Percentiles rank a stretch among this genome's conserved stretches.
Evolutionary conservation across 2,113 vertebrate genomes (phyloP).

Genomic region (Cavia porcellus): DNA sequence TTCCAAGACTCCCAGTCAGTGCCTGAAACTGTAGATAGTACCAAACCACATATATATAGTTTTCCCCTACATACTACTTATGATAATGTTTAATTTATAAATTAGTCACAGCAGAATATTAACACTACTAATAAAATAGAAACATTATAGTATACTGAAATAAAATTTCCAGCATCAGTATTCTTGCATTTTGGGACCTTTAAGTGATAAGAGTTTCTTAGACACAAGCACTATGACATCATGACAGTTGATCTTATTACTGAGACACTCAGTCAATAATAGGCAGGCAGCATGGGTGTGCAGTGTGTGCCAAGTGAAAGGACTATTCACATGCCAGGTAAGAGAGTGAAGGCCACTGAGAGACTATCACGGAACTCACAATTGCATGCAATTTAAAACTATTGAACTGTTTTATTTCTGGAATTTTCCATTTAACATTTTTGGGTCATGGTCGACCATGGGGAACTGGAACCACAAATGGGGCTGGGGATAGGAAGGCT

Average conservation of each 20-base stretch:
- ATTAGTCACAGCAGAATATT: background rate
- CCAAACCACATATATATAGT: background rate
- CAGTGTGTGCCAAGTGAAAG: background rate
- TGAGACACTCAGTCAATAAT: background rate
- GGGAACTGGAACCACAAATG: background rate
- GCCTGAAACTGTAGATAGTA: background rate
- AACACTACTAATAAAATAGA: conserved; percentile 7
- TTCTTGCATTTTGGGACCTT: background rate
- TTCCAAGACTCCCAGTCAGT: background rate
- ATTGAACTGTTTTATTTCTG: conserved; percentile 1
- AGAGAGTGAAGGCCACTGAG: background rate
- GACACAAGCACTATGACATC: background rate
- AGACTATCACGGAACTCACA: background rate
- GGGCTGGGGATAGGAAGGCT: background rate
- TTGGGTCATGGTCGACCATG: background rate
- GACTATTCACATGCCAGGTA: background rate
- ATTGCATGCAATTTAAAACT: background rate
- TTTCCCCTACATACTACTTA: background rate
- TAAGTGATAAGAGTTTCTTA: background rate
- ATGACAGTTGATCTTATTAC: background rate
- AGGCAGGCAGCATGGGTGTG: no score
- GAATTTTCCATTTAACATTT: conserved; percentile 1
- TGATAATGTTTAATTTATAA: background rate
- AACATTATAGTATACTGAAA: background rate
- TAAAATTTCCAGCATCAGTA: background rate